Evolutionary conservation across 2,113 vertebrate genomes (phyloP), one percentile per base, ranked within the genome.

Genomic region (Hirundichthys speculiger): DNA sequence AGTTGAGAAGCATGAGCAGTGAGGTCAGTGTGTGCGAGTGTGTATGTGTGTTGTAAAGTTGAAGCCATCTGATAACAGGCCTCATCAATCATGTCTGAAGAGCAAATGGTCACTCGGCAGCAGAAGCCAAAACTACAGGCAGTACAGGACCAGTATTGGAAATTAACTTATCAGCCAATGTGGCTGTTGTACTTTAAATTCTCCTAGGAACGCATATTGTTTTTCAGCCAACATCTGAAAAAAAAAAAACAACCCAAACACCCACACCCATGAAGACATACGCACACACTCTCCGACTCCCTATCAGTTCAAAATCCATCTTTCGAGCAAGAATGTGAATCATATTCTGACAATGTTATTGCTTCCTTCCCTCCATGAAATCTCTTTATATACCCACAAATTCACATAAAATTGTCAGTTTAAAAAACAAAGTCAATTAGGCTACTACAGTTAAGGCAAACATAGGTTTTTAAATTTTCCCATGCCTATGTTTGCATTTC

Each of bases 11-110:
- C 15, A 21, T 43, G 22, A 84, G 78, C 45, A 50, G 68, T 80
- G 73, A 81, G 67, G 75, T 85, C 80, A 84, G 45, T 39, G 58
- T 48, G 58, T 39, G 77, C 50, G 60, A 77, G 69, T 64, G 82
- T 63, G 73, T 19, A 30, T 64, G 56, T 61, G 43, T 41, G 46
- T 50, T 43, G 30, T 34, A 34, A 77, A 51, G 65, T 56, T 75
- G 25, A n/a, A 53, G 58, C 51, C 74, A 62, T 49, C 52, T 46
- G 39, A 86, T 66, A 64, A 56, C 49, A 54, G 53, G 13, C 19
- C 40, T 70, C 75, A 77, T 73, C 61, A 64, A 73, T 79, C 73
- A 69, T 30, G 38, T 16, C 42, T 43, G 18, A 21, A 48, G 18
- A 77, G 54, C 57, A 75, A 73, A 59, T 72, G 59, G 72, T 78